Evolutionary conservation across 2,113 vertebrate species (phyloP).

Genomic region (Syngnathus typhle): DNA sequence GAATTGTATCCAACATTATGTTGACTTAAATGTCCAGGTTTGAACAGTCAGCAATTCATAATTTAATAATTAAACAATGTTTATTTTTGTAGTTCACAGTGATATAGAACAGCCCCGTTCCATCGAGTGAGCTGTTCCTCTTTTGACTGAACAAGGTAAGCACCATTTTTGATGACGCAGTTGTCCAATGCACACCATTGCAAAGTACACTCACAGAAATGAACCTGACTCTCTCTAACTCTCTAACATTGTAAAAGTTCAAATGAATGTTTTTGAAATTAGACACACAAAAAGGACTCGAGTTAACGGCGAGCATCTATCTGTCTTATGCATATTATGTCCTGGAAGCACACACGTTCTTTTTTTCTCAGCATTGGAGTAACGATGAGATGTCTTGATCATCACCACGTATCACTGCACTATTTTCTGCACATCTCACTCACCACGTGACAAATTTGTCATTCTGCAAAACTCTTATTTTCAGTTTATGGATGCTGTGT

Average conservation of each 20-base stretch:
- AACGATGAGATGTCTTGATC: constrained; percentile 8
- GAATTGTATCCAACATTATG: too few relatives aligned
- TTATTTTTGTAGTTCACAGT: not conserved
- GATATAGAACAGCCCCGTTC: not conserved
- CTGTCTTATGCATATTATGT: constrained; percentile 1
- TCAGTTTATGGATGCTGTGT: not conserved
- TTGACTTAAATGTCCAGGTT: too few relatives aligned
- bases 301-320: not conserved
- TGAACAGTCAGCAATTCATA: too few relatives aligned
- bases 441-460: constrained; percentile 2
- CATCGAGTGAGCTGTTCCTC: not conserved
- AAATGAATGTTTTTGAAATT: not conserved
- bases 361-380: constrained; percentile 21
- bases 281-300: not conserved
- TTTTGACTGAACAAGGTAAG: not conserved
- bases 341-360: constrained; percentile 17
- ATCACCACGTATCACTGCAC: constrained; percentile 5
- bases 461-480: constrained; percentile 2
- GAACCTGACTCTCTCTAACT: too few relatives aligned
- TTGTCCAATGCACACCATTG: not conserved
- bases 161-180: not conserved
- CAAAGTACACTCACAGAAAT: not conserved
- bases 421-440: not conserved
- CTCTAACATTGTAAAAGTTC: too few relatives aligned
- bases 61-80: not conserved